Percentiles rank a stretch among this genome's conserved stretches.
Evolutionary conservation across 2,113 vertebrate species (phyloP).

Genomic region (Daboia siamensis): DNA sequence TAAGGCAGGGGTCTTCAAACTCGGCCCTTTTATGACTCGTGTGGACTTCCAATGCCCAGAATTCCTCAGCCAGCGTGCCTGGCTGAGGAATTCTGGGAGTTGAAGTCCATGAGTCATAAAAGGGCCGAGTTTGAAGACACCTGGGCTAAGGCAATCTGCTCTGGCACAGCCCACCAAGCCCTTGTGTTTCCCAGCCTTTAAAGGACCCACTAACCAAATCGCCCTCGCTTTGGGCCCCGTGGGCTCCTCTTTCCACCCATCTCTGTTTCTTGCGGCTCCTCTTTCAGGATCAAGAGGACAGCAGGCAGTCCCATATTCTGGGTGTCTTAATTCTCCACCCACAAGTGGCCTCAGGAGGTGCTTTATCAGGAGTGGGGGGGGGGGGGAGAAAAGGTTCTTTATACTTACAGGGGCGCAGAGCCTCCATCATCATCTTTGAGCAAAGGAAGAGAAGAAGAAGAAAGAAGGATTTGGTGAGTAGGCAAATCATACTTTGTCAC

Average conservation of each 20-base stretch:
- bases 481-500: rapidly evolving
- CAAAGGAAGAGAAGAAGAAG: not conserved
- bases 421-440: conserved; percentile 88
- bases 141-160: too few species aligned
- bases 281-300: too few species aligned
- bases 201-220: not conserved
- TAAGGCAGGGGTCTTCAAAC: too few species aligned
- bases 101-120: too few species aligned
- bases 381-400: too few species aligned
- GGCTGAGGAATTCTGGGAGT: too few species aligned
- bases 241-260: not conserved
- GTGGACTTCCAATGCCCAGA: too few species aligned
- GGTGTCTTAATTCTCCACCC: not conserved
- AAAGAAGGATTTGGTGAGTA: rapidly evolving
- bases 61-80: too few species aligned
- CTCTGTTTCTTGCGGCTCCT: not conserved
- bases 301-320: too few species aligned
- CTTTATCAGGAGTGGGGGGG: too few species aligned
- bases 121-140: too few species aligned
- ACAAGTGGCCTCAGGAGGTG: not conserved
- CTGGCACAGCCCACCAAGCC: not conserved
- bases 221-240: not conserved
- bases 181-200: not conserved
- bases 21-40: too few species aligned
- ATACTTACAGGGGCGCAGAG: conserved; percentile 91